Evolutionary conservation across 2,888 invertebrate genomes (phyloP).

Genomic region (Drosophila kuntzei): DNA sequence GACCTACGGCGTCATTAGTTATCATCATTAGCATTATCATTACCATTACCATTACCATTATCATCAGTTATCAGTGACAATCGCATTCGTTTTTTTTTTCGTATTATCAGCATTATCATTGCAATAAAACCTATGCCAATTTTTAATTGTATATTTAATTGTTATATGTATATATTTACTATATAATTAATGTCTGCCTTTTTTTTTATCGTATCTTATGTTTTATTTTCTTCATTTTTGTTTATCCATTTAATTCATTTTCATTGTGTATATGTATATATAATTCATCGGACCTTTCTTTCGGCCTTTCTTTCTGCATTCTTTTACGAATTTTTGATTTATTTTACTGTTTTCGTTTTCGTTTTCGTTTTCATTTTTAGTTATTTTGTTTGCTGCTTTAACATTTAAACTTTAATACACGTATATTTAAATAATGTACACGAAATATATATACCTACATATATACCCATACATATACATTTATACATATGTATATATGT

Average conservation of each 20-base stretch:
- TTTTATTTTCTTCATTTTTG: slow-evolving; percentile 18
- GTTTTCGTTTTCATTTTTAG: slow-evolving; percentile 34
- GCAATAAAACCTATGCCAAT: slow-evolving; percentile 76
- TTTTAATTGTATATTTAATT: slow-evolving; percentile 74
- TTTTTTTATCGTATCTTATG: not conserved
- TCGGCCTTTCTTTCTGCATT: slow-evolving; percentile 27
- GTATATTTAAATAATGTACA: slow-evolving; percentile 81
- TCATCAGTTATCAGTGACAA: slow-evolving; percentile 58
- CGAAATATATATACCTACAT: slow-evolving; percentile 54
- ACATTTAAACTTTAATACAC: slow-evolving; percentile 79
- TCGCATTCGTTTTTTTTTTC: slow-evolving; percentile 41
- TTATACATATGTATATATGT: slow-evolving; percentile 46
- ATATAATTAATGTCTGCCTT: slow-evolving; percentile 55
- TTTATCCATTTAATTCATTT: slow-evolving; percentile 28
- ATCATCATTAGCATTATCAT: slow-evolving; percentile 22
- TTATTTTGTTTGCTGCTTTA: slow-evolving; percentile 56
- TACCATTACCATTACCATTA: slow-evolving; percentile 26
- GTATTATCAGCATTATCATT: slow-evolving; percentile 66
- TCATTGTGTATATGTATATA: slow-evolving; percentile 63
- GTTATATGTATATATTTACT: slow-evolving; percentile 72
- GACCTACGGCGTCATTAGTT: slow-evolving; percentile 50
- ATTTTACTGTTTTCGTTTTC: slow-evolving; percentile 24
- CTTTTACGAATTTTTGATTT: slow-evolving; percentile 51
- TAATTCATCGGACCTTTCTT: slow-evolving; percentile 38
- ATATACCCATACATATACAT: slow-evolving; percentile 14